phyloP scores from a whole-genome alignment of 2,113 vertebrate species.

The Gymnorhina tibicen region DNA sequence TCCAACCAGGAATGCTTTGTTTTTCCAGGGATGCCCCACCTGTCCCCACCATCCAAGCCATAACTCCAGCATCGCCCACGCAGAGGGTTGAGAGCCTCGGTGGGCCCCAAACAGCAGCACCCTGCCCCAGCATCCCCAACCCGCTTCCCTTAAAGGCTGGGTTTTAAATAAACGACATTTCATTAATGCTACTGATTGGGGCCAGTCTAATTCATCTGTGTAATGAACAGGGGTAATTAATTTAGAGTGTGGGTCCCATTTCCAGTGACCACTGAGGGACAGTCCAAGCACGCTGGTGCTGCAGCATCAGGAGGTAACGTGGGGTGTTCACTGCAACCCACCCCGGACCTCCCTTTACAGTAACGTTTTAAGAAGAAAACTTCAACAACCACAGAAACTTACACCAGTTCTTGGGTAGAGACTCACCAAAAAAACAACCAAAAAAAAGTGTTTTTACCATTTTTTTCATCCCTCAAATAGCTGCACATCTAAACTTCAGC shows the following conservation, averaged over 20 bases:
- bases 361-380: not conserved
- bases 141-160: fast-evolving
- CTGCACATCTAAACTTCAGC: not conserved
- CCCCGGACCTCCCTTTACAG: not conserved
- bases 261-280: not conserved
- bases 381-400: not conserved
- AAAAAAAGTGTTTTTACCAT: not conserved
- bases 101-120: fast-evolving
- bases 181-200: slow-evolving; percentile 16
- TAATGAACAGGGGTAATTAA: slow-evolving; percentile 34
- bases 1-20: not conserved
- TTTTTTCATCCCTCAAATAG: not conserved
- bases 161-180: slow-evolving; percentile 34
- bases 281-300: fast-evolving
- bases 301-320: fast-evolving
- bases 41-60: fast-evolving
- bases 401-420: not conserved
- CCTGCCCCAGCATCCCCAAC: fast-evolving
- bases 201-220: not conserved
- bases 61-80: not conserved
- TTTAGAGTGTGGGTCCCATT: not conserved
- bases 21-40: not conserved
- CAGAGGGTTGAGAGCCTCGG: fast-evolving
- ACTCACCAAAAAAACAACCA: not conserved
- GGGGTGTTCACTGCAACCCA: not conserved